Evolutionary conservation across 2,888 invertebrate species (phyloP), one percentile per base, ranked within the genome.

Genomic region (Scaptomyza tumidula): DNA sequence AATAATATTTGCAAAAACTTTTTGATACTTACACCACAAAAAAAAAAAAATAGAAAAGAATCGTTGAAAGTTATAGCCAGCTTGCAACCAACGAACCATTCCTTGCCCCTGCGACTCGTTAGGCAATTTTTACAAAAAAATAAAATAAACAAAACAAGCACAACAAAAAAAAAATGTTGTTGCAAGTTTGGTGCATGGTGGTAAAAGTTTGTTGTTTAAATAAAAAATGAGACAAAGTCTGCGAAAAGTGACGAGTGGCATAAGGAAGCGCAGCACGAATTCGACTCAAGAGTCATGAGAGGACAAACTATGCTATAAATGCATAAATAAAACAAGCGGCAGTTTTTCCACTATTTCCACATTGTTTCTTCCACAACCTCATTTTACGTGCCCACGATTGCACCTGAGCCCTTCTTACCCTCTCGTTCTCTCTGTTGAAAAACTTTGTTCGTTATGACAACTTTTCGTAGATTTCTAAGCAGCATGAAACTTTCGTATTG

Each of bases 211-310:
- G 60, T 66, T 77, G 77, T 78, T 68, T 79, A 73, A 83, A 83
- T 81, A 82, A 80, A 72, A 77, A 82, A 82, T 82, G 80, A 80
- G 78, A 80, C 83, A 83, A 78, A 77, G 80, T 77, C 79, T 76
- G 68, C 57, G 41, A 55, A 56, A 67, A 67, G 82, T 75, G 80
- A 80, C 75, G 75, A 80, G 78, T 80, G 80, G 55, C 75, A 76
- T 76, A 41, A 69, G 67, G 61, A 70, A 62, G 62, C 65, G 55
- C 55, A 55, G 67, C 64, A 71, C 46, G 67, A 77, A 74, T 71
- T 71, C 74, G 76, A 76, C 78, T 74, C 67, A 62, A 66, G 75
- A 78, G 76, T 66, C 64, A 70, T 37, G 59, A 58, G 56, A 53
- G 52, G 52, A 69, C 72, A 68, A 66, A 63, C 61, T 71, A 41